Conservation (phyloP, 2,113 vertebrate genomes). For the Pelecanus crispus region DNA sequence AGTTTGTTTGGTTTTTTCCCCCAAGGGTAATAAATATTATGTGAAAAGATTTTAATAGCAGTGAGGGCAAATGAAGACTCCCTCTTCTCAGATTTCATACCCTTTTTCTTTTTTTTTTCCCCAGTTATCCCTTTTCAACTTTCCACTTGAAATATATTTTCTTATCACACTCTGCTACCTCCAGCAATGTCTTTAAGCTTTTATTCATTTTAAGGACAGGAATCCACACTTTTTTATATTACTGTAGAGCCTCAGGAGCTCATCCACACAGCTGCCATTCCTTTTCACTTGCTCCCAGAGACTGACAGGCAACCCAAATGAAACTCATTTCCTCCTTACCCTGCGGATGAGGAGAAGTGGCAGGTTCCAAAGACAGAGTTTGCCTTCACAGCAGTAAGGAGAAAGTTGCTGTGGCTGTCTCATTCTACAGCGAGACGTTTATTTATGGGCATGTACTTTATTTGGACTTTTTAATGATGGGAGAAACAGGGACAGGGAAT, state of each 20-base stretch:
- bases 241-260: neutral
- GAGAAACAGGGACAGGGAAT: neutral
- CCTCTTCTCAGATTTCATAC: neutral
- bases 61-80: neutral
- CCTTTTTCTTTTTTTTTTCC: neutral
- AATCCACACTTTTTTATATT: neutral
- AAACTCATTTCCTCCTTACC: neutral
- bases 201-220: neutral
- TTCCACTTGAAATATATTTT: neutral
- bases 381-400: neutral
- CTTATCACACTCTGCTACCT: neutral
- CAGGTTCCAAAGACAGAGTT: neutral
- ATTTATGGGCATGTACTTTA: neutral
- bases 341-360: neutral
- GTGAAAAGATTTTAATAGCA: neutral
- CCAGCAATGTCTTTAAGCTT: neutral
- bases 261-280: accelerated
- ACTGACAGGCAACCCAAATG: neutral
- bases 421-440: neutral
- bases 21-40: neutral
- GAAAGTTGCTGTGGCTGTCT: neutral
- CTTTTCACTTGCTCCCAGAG: neutral
- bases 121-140: neutral
- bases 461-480: neutral
- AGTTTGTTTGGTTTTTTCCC: neutral